Conservation (phyloP, 2,888 invertebrate species). For the Noctua janthe region DNA sequence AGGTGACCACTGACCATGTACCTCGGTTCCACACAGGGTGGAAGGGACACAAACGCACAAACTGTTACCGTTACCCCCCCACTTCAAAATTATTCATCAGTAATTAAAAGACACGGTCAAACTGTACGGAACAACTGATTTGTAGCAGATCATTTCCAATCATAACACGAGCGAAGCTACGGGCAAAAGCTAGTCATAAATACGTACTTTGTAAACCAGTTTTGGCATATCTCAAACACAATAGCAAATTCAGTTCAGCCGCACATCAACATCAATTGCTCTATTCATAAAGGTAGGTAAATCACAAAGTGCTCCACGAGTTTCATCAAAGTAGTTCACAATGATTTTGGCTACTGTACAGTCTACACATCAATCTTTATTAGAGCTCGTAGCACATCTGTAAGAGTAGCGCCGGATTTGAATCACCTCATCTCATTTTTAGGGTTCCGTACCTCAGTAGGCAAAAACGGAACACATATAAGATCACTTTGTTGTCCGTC, state of each 20-base stretch:
- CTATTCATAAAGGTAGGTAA: background rate
- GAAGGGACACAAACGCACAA: too few relatives aligned
- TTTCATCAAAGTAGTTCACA: constrained; percentile 4
- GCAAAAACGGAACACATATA: too few relatives aligned
- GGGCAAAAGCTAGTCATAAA: background rate
- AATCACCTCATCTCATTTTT: background rate
- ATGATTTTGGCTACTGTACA: constrained; percentile 11
- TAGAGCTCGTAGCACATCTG: background rate
- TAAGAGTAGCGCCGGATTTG: background rate
- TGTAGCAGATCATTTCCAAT: background rate
- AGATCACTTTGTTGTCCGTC: too few relatives aligned
- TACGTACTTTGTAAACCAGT: background rate
- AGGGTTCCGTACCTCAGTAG: background rate
- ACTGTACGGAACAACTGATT: too few relatives aligned
- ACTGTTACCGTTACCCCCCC: too few relatives aligned
- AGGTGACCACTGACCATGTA: background rate
- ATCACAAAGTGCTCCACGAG: background rate
- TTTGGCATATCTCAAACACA: background rate
- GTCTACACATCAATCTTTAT: too few relatives aligned
- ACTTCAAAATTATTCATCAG: too few relatives aligned
- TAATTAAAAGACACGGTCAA: too few relatives aligned
- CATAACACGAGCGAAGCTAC: background rate
- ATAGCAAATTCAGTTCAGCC: background rate
- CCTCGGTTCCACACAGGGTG: background rate
- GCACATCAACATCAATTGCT: constrained; percentile 1